Evolutionary conservation across 2,797 vertebrate genomes (phyloP), one percentile per base, ranked within the genome.

Genomic region (Lacerta viridis): DNA sequence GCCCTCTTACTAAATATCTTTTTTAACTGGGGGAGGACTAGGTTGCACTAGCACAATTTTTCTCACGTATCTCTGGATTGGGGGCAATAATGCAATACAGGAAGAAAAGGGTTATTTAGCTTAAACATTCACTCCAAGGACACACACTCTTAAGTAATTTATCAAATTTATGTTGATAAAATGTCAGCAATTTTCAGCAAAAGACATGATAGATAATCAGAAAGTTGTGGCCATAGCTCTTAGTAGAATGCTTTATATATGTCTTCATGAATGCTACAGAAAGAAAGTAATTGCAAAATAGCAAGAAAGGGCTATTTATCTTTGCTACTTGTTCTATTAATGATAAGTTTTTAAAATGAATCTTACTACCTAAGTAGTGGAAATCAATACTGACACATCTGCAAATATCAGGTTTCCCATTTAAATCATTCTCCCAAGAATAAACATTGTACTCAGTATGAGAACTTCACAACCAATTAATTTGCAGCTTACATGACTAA

Each of bases 251-350:
- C 29, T 90, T 91, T 90, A 5, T 72, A 81, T 64, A 7, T 15
- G 17, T 66, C 91, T 91, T 86, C 68, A 3, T 3, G 39, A 95
- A 87, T 84, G 88, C 9, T 71, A 18, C 1, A 13, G 1, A 20
- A 94, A 90, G 64, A 27, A 95, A 93, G 64, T 50, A 86, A 93
- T 0, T 90, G 55, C 43, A 59, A 89, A 93, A 90, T 17, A 92
- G 50, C 11, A 91, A 87, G 69, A 86, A 43, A 85, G 75, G 18
- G 5, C 39, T 83, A 83, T 72, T 93, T 92, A 87, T 76, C 86
- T 66, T 91, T 79, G 87, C 3, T 27, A 10, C 33, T 89, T 94
- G 29, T 84, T 93, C 81, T 27, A 87, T 18, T 84, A 80, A 83
- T 29, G 1, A 84, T 81, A 90, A 90, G 9, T 61, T 86, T 6